Evolutionary conservation across 2,797 vertebrate genomes (phyloP).

Genomic region (Anguilla pacifica): DNA sequence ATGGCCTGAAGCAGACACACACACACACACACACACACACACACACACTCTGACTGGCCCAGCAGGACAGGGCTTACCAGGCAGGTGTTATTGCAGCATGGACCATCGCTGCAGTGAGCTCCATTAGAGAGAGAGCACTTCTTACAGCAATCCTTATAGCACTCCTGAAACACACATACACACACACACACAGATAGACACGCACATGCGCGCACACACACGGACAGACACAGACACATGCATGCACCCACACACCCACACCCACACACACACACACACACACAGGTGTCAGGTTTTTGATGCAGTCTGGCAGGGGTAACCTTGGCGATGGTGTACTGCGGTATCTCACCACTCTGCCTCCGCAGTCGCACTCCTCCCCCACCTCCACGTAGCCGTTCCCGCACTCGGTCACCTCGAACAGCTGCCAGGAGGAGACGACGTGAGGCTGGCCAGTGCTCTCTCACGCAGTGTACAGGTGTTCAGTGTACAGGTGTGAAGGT

Average conservation of each 20-base stretch:
- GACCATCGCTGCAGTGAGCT: conserved; percentile 94
- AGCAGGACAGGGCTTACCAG: conserved; percentile 73
- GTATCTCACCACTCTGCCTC: conserved; percentile 81
- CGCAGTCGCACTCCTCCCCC: conserved; percentile 97
- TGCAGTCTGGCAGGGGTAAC: conserved; percentile 9
- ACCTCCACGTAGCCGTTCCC: conserved; percentile 94
- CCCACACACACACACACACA: conserved; percentile 3
- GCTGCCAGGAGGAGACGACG: conserved; percentile 67
- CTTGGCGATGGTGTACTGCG: not conserved
- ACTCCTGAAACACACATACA: conserved; percentile 76
- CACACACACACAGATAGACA: not conserved
- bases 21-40: not conserved
- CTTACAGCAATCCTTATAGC: conserved; percentile 94
- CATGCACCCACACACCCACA: not conserved
- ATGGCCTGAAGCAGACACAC: not conserved
- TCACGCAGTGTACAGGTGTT: not conserved
- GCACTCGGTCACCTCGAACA: conserved; percentile 89
- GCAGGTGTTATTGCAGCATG: conserved; percentile 94
- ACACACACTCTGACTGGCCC: not conserved
- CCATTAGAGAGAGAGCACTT: conserved; percentile 97
- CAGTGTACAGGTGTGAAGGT: no score
- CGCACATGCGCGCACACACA: not conserved
- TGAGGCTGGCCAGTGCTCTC: not conserved
- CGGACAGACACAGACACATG: not conserved
- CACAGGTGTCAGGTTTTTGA: not conserved